phyloP scores from a whole-genome alignment of 2,888 invertebrate genomes.

The Chironomus tentans region DNA sequence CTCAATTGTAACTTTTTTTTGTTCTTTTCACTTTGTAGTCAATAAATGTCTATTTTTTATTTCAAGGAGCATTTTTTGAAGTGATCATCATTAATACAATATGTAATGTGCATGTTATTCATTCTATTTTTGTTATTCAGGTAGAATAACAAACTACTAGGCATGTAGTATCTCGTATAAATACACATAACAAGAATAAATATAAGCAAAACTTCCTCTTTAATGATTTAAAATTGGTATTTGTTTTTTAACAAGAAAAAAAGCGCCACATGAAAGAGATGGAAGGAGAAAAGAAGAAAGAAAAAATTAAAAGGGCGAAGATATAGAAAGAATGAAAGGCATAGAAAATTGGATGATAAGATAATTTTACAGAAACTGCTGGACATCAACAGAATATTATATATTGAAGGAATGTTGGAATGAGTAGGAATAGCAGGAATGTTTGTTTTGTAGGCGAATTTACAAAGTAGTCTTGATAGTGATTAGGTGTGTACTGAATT shows the following conservation, averaged over 20 bases:
- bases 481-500: no score
- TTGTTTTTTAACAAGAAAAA: conserved; percentile 18
- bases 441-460: background rate
- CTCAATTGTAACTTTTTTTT: no score
- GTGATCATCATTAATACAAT: no score
- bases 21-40: no score
- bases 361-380: conserved; percentile 22
- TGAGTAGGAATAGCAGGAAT: background rate
- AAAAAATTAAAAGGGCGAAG: conserved; percentile 2
- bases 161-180: background rate
- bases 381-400: background rate
- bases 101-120: no score
- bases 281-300: background rate
- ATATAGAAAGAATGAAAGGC: background rate
- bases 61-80: no score
- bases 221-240: conserved; percentile 18
- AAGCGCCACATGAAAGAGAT: background rate
- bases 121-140: background rate
- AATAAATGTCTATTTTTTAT: no score
- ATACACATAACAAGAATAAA: background rate
- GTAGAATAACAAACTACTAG: background rate
- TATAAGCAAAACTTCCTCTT: background rate
- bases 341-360: conserved; percentile 22
- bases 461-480: no score
- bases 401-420: background rate